Evolutionary conservation across 2,888 invertebrate species (phyloP), one percentile per base, ranked within the genome.

Genomic region (Erebia palarica): DNA sequence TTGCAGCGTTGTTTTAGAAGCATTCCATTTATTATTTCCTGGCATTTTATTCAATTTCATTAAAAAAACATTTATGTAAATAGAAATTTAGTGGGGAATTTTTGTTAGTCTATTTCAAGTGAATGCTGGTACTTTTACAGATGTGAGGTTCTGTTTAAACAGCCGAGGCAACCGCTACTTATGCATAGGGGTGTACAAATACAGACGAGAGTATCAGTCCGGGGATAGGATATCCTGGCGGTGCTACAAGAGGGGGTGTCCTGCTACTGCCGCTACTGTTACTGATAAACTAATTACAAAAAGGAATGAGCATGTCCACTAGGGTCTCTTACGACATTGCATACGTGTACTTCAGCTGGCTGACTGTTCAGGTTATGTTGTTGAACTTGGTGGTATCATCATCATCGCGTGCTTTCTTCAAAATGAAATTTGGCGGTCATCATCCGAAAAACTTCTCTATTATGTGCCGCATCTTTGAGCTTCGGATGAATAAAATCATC

Each of bases 191-290:
- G 68, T 70, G 13, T 72, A 76, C 72, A 76, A 73, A 59, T 77
- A 60, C 60, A 72, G 76, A 49, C 66, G 70, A n/a, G 76, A 75
- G 58, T 81, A 75, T 70, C 72, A 75, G 1, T 72, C 77, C 13
- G 80, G 78, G 7, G 1, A 8, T 13, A 76, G 79, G 27, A 61
- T 76, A 1, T 78, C 81, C 1, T 83, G 83, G 82, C 73, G 82
- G 36, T 83, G 75, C 42, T 69, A 66, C 57, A 75, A 73, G 63
- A 58, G 73, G 55, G 75, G 74, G 3, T 73, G 74, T 18, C 74
- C 73, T 1, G 72, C 74, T 14, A 74, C 74, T 21, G 74, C 73
- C 13, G 21, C 65, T 14, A 83, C 81, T n/a, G 5, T 73, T 0
- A 51, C n/a, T 13, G 10, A 68, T 0, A 51, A 71, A 51, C 27